Conservation (phyloP, 2,113 vertebrate genomes). For the Carassius carassius region DNA sequence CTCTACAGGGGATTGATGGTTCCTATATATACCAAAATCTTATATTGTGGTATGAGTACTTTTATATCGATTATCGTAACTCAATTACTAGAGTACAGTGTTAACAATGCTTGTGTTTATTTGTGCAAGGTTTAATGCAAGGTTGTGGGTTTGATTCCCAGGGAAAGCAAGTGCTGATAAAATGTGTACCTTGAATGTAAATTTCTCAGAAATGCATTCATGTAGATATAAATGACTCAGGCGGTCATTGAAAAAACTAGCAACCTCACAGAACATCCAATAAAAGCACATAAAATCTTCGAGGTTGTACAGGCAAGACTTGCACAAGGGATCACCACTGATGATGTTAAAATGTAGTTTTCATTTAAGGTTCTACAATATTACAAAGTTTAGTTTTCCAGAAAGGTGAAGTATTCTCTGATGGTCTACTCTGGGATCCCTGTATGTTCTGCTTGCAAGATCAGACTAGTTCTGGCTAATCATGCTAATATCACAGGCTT, state of each 20-base stretch:
- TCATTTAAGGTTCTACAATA: not conserved
- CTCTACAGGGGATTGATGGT: not conserved
- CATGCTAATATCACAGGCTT: not conserved
- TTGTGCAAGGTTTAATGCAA: not conserved
- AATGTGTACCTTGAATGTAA: not conserved
- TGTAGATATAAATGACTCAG: not conserved
- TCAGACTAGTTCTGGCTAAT: constrained; percentile 6
- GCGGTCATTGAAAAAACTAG: not conserved
- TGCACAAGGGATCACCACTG: not conserved
- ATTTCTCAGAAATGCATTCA: not conserved
- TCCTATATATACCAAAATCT: not conserved
- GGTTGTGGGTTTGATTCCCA: not conserved
- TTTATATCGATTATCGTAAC: not conserved
- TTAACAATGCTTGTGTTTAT: not conserved
- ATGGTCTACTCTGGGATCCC: not conserved
- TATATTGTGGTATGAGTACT: not conserved
- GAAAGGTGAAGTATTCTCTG: not conserved
- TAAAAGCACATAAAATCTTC: not conserved
- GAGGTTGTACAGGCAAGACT: not conserved
- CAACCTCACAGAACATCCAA: not conserved
- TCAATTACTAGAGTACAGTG: not conserved
- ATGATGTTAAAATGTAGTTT: not conserved
- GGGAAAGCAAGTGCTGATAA: not conserved
- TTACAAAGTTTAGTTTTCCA: not conserved
- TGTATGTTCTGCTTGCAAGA: not conserved